Evolutionary conservation across 2,113 vertebrate genomes (phyloP).

Genomic region (Leiothrix lutea): DNA sequence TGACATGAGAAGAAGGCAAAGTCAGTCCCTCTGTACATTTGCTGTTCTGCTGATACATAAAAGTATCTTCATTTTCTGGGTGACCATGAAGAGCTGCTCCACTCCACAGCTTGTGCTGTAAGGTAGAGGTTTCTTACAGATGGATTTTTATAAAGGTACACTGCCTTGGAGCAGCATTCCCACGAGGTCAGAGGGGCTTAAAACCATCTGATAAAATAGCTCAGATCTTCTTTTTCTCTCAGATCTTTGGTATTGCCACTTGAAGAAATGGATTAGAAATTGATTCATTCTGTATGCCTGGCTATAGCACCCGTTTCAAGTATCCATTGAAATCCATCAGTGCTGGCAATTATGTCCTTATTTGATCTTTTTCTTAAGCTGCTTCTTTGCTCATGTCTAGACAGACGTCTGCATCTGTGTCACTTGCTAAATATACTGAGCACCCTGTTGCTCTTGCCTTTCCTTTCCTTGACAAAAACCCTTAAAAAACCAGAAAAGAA

Average conservation of each 20-base stretch:
- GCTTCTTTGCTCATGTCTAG: conserved; percentile 50
- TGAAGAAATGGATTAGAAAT: conserved; percentile 3
- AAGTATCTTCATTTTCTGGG: neutral
- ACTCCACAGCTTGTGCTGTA: neutral
- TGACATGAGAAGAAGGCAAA: neutral
- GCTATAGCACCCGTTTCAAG: neutral
- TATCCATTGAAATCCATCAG: conserved; percentile 17
- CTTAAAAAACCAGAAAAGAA: neutral
- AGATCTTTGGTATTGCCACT: neutral
- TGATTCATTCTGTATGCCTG: neutral
- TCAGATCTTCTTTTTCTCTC: neutral
- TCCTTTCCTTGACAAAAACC: neutral
- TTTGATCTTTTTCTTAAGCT: conserved; percentile 29
- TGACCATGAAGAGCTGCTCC: neutral
- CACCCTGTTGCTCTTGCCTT: neutral
- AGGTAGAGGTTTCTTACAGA: neutral
- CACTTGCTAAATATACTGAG: conserved; percentile 41
- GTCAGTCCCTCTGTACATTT: neutral
- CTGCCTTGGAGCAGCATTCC: neutral
- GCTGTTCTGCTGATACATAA: neutral
- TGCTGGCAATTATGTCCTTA: conserved; percentile 7
- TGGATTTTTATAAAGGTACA: neutral
- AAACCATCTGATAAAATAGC: neutral
- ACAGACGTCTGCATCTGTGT: conserved; percentile 26
- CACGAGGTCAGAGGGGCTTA: neutral